A percentile compares a stretch with the other conserved stretches of the same genome.
Evolutionary conservation across 2,797 vertebrate species (phyloP).

Genomic region (Tamandua tetradactyla): DNA sequence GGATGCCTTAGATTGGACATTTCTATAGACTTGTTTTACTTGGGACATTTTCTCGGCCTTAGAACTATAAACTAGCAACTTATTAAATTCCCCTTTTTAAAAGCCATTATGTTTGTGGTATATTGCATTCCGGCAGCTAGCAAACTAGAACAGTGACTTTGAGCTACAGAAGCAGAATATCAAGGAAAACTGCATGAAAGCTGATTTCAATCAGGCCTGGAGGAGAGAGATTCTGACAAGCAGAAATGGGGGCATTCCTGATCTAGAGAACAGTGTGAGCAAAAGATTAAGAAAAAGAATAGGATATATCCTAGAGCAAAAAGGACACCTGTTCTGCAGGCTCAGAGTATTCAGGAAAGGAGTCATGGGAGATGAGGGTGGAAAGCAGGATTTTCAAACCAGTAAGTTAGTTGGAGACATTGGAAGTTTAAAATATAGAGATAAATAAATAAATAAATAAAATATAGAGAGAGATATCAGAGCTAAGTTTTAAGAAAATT

Average conservation of each 20-base stretch:
- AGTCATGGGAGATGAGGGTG: background rate
- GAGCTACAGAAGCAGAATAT: background rate
- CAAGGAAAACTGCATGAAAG: background rate
- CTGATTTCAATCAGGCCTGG: background rate
- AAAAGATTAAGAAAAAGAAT: background rate
- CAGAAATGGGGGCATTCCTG: background rate
- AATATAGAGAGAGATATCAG: background rate
- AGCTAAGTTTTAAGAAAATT: background rate
- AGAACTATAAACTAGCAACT: too few relatives aligned
- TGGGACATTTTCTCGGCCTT: too few relatives aligned
- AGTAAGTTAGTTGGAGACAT: background rate
- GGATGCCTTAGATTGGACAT: too few relatives aligned
- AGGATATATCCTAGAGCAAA: background rate
- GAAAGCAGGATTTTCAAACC: background rate
- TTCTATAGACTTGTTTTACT: too few relatives aligned
- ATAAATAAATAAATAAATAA: background rate
- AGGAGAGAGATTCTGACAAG: background rate
- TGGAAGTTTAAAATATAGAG: background rate
- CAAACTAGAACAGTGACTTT: too few relatives aligned
- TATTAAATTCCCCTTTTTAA: too few relatives aligned
- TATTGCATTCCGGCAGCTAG: too few relatives aligned
- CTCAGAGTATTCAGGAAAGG: background rate
- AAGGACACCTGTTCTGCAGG: background rate
- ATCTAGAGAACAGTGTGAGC: background rate
- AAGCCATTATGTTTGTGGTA: too few relatives aligned